Evolutionary conservation across 2,113 vertebrate genomes (phyloP), one percentile per base, ranked within the genome.

Genomic region (Sebastes fasciatus): DNA sequence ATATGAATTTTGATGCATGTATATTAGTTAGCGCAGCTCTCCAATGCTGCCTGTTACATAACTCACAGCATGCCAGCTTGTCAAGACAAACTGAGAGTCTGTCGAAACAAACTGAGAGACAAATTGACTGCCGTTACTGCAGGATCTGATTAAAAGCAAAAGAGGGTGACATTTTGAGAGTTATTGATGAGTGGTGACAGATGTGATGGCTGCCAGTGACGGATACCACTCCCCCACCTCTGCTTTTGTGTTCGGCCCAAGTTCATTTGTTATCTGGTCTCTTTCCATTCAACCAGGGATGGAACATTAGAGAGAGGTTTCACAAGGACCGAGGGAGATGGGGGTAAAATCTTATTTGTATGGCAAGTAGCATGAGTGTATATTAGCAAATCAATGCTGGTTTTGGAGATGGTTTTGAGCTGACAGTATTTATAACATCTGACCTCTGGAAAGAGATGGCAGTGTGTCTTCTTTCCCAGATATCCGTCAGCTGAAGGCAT

Each of bases 81-180:
- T 86, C 43, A 26, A 76, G 58, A 74, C 86, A 90, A 78, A 89
- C 77, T 66, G 74, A 85, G 79, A 86, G 84, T 81, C 78, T 83
- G 90, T 88, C 66, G 55, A 76, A 83, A 76, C 84, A 79, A 86
- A 86, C 73, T 74, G 46, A 17, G 88, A 89, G 86, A 89, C 83
- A 89, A 88, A 94, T 89, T 86, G 86, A 92, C 85, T 63, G 69
- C 68, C 21, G 54, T 76, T 79, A 81, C 86, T 74, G 83, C 57
- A 75, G 83, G 77, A 89, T 88, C 88, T 91, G 88, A 93, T 93
- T 91, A 93, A 93, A 92, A 85, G 71, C 80, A 86, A 89, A 88
- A 23, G 62, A 78, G 60, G 78, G 80, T 14, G 21, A 83, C 74
- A 80, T 85, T 92, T 89, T 90, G 63, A 82, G 70, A 82, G 63